These are phyloP conservation scores for Stegodyphus dumicola DNA, from an alignment of 1,140 invertebrate genomes.

Conservation along the genomic window DNA sequence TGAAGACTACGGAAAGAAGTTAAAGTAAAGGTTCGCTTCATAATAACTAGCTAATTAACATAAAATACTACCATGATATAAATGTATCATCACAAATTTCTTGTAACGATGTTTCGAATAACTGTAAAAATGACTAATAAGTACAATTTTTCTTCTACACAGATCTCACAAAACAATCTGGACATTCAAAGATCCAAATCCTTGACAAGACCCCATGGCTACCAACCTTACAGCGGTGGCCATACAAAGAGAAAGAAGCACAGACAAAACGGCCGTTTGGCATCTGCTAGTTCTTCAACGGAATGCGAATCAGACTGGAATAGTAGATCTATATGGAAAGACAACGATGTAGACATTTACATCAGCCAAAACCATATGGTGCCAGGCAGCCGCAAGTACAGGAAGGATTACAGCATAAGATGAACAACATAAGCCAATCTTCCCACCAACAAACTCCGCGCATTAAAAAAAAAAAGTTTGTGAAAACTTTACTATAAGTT, in stretches of 20 bases:
- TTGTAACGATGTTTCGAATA: too few species aligned
- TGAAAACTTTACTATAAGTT: too few species aligned
- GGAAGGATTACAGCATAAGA: constrained; percentile 37
- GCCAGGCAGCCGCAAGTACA: constrained; percentile 5
- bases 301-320: constrained; percentile 76
- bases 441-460: too few species aligned
- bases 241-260: constrained; percentile 49
- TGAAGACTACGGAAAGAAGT: too few species aligned
- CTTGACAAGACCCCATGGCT: neutral
- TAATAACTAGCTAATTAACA: too few species aligned
- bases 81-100: too few species aligned
- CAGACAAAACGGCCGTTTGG: constrained; percentile 62
- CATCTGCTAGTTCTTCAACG: constrained; percentile 65
- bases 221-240: constrained; percentile 7
- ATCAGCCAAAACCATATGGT: constrained; percentile 80
- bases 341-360: constrained; percentile 95
- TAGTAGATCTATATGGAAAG: constrained; percentile 81
- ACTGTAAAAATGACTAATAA: too few species aligned
- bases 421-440: neutral
- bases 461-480: too few species aligned
- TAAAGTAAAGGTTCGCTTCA: too few species aligned
- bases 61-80: too few species aligned
- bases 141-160: too few species aligned
- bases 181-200: constrained; percentile 33
- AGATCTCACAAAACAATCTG: constrained; percentile 11